Percentiles rank a stretch among this genome's conserved stretches.
Evolutionary conservation across 2,797 vertebrate species (phyloP).

Genomic region (Sebastes oblongus): DNA sequence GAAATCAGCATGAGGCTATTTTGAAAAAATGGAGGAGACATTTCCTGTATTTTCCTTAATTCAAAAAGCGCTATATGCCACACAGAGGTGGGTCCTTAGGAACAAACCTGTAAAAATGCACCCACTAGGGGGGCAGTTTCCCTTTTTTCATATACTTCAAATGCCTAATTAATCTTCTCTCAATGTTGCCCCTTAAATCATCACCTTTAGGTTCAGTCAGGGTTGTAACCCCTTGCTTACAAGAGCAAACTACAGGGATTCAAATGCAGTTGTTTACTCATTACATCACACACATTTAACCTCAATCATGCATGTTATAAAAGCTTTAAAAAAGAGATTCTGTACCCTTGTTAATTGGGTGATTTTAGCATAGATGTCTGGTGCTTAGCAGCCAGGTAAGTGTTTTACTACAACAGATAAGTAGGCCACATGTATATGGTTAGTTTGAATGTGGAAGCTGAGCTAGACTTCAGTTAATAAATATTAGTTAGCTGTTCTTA

Average conservation of each 20-base stretch:
- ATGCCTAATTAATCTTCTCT: neutral
- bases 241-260: neutral
- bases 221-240: neutral
- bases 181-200: neutral
- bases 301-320: neutral
- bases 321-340: neutral
- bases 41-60: neutral
- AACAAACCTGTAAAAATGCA: neutral
- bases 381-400: neutral
- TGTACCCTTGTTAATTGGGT: neutral
- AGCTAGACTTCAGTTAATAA: fast-evolving
- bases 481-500: neutral
- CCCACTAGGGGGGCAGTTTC: neutral
- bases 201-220: neutral
- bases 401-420: neutral
- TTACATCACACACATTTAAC: neutral
- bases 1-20: neutral
- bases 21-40: neutral
- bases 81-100: neutral
- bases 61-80: neutral
- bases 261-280: neutral
- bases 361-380: neutral
- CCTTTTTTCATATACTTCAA: neutral
- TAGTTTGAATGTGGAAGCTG: neutral
- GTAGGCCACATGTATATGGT: too few species aligned